Base-by-base conservation (phyloP, 2,113 vertebrate genomes). In the Phalacrocorax carbo region DNA sequence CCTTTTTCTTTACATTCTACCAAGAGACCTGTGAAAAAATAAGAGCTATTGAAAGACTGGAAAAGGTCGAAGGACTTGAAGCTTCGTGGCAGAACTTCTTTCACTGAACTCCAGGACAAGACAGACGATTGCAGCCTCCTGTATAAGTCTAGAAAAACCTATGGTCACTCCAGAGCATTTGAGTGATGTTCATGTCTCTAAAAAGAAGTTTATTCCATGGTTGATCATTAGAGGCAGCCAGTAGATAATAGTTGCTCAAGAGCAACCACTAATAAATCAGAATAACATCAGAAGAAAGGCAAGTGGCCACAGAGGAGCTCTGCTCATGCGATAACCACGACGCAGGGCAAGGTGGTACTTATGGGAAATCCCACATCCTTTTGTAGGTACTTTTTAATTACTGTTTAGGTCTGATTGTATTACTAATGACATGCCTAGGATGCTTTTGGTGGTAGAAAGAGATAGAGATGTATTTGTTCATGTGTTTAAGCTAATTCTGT, bases 241-340 rank as follows among this genome's bases (percentile, higher is more conserved):
- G 38, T 6, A 68, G 46, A 23, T 10, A 61, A 46, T 1, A 27
- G 2, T n/a, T 85, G n/a, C 38, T 79, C 40, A 48, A 22, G 44
- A 81, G 14, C 30, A 84, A 44, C 20, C 49, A 61, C 54, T 85
- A 58, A n/a, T 57, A 68, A 90, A 76, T 26, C 29, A 70, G 61
- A 64, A 2, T 2, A 65, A 30, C 38, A 15, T 10, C 25, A 61
- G 42, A 55, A 71, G n/a, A 81, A 62, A 62, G 77, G 3, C 19
- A 60, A 66, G 7, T 7, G 30, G 15, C 32, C 38, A 26, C 0
- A 13, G 46, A 25, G 38, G 36, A 89, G 27, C 30, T 72, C 44
- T 69, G 72, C 38, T 86, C 23, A 5, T 0, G 0, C 5, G 7
- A 9, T 10, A 57, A 38, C 23, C 27, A 10, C 1, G 3, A 71